Evolutionary conservation across 2,113 vertebrate genomes (phyloP), one percentile per base, ranked within the genome.

Genomic region (Ia io): DNA sequence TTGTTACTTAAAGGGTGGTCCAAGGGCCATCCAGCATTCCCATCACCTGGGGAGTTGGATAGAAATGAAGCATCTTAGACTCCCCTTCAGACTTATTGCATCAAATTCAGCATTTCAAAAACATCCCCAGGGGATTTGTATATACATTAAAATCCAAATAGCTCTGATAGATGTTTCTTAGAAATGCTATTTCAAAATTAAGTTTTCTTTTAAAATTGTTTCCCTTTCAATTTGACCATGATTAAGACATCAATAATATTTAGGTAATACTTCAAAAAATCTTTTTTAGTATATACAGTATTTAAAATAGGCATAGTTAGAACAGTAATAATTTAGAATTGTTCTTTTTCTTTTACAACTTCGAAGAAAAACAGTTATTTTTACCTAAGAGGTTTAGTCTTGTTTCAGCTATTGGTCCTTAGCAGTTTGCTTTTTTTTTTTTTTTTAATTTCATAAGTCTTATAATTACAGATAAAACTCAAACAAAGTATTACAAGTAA

Each of bases 291-390:
- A 20, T 44, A 25, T 51, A 44, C 3, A 25, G 6, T 70, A 85
- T 93, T 84, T 88, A 63, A 85, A 96, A 59, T 69, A 77, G 22
- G 42, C 44, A 44, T 70, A 82, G 32, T 77, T 96, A 86, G 30
- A 83, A 65, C 3, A 79, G 42, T 71, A 85, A 49, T 79, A 80
- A 79, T 91, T 85, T 95, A 65, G 74, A 77, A 84, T 11, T 49
- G 14, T 71, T 91, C 56, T 86, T 69, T 80, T 51, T 87, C 42
- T 90, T 90, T 49, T 35, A 17, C 14, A 80, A 23, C 23, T 83
- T 91, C 28, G n/a, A 84, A 85, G 49, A 84, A 63, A 85, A 94
- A 65, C 5, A 23, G 9, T 49, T 67, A 42, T 93, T 85, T 85
- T 63, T 88, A 77, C 17, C 13, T 85, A 32, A 47, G 78, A 73